A percentile compares a stretch with the other conserved stretches of the same genome.
Conservation (phyloP, 2,888 invertebrate species). For the Drosophila cognata region DNA sequence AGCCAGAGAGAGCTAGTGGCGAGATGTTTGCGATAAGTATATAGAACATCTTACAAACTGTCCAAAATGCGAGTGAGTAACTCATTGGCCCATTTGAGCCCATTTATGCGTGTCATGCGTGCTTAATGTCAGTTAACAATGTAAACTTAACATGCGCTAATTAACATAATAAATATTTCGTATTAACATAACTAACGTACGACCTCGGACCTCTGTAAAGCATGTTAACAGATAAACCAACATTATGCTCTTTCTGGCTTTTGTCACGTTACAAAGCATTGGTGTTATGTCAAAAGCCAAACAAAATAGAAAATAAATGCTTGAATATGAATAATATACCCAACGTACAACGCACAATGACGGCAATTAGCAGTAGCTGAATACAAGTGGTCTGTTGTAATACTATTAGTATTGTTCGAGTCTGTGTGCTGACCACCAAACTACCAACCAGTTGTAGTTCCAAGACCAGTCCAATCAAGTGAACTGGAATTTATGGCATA, state of each 20-base stretch:
- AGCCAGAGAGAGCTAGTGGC: conserved; percentile 12
- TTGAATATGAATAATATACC: background rate
- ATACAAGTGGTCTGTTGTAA: background rate
- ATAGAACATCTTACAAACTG: background rate
- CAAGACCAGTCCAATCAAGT: background rate
- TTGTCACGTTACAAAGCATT: background rate
- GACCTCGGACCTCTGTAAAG: background rate
- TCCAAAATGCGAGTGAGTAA: background rate
- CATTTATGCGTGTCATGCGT: background rate
- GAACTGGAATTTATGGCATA: background rate
- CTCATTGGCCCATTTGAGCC: background rate
- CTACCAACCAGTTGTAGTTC: too few species aligned
- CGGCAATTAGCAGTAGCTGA: background rate
- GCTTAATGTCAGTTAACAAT: background rate
- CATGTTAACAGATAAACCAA: background rate
- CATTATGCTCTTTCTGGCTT: background rate
- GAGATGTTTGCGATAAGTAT: conserved; percentile 26
- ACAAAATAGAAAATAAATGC: background rate
- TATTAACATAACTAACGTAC: background rate
- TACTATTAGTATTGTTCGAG: background rate
- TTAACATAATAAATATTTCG: background rate
- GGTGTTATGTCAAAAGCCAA: background rate
- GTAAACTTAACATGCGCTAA: background rate
- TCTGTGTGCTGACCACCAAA: background rate
- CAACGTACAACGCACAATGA: background rate